Evolutionary conservation across 2,888 invertebrate species (phyloP).

Genomic region (Pandemis cinnamomeana): DNA sequence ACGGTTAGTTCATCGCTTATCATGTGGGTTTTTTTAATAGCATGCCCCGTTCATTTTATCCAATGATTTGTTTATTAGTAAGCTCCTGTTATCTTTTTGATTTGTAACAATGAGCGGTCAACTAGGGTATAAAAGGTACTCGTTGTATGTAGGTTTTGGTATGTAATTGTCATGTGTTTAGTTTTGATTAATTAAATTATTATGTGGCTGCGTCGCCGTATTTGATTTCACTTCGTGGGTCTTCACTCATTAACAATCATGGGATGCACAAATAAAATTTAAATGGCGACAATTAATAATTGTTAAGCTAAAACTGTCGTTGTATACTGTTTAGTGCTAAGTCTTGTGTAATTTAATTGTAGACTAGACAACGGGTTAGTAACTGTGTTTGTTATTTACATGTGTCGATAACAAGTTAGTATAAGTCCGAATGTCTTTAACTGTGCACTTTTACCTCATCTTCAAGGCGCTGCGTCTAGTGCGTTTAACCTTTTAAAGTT

Average conservation of each 20-base stretch:
- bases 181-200: slow-evolving; percentile 45
- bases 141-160: slow-evolving; percentile 45
- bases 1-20: slow-evolving; percentile 67
- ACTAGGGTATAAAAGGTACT: slow-evolving; percentile 26
- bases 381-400: not conserved
- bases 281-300: slow-evolving; percentile 2
- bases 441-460: not conserved
- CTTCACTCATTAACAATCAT: slow-evolving; percentile 73
- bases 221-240: slow-evolving; percentile 62
- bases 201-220: slow-evolving; percentile 62
- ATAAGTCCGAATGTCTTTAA: not conserved
- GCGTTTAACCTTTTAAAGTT: not conserved
- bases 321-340: not conserved
- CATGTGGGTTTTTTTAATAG: slow-evolving; percentile 85
- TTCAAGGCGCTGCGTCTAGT: not conserved
- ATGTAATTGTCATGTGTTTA: slow-evolving; percentile 54
- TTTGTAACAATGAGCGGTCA: slow-evolving; percentile 32
- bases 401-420: slow-evolving; percentile 1
- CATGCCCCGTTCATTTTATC: slow-evolving; percentile 59
- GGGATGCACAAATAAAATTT: slow-evolving; percentile 5
- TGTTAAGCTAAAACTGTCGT: not conserved
- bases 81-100: slow-evolving; percentile 30
- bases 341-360: not conserved
- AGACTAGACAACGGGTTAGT: slow-evolving; percentile 6
- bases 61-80: slow-evolving; percentile 29